A percentile compares a stretch with the other conserved stretches of the same genome.
These are phyloP conservation scores for Diloba caeruleocephala DNA, from an alignment of 2,888 invertebrate species.

Conservation along the genomic window DNA sequence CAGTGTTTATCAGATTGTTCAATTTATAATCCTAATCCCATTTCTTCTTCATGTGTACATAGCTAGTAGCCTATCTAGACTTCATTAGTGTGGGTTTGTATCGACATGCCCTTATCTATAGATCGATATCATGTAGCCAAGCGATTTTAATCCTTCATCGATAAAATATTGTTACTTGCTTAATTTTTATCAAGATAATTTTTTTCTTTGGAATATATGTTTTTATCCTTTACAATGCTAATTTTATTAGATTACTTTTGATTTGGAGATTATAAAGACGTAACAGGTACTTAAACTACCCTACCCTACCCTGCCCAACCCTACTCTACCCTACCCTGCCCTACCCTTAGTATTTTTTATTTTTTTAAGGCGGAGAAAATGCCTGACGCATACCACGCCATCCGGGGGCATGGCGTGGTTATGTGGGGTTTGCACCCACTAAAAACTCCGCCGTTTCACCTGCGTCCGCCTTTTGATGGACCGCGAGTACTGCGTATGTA, in stretches of 20 bases:
- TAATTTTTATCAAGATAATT: slow-evolving; percentile 66
- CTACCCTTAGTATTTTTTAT: no score
- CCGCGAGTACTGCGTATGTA: no score
- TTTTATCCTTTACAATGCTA: slow-evolving; percentile 25
- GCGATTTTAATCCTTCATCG: slow-evolving; percentile 78
- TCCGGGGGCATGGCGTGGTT: no score
- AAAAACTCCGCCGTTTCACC: no score
- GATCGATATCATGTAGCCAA: slow-evolving; percentile 72
- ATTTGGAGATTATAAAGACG: neutral
- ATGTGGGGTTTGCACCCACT: no score
- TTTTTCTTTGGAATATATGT: slow-evolving; percentile 47
- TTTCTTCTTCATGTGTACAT: slow-evolving; percentile 34
- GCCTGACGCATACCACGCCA: no score
- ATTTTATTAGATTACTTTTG: slow-evolving; percentile 4
- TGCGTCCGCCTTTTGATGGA: no score
- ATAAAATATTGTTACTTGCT: slow-evolving; percentile 64
- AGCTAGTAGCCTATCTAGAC: slow-evolving; percentile 38
- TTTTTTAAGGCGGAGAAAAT: no score
- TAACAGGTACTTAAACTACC: no score
- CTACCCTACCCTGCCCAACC: no score
- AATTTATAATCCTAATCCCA: slow-evolving; percentile 11
- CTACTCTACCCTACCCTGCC: no score
- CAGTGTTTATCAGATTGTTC: no score
- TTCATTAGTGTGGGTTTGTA: slow-evolving; percentile 52
- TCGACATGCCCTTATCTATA: slow-evolving; percentile 64